Conservation (phyloP, 1,140 invertebrate species). For the Lucilia cuprina region DNA sequence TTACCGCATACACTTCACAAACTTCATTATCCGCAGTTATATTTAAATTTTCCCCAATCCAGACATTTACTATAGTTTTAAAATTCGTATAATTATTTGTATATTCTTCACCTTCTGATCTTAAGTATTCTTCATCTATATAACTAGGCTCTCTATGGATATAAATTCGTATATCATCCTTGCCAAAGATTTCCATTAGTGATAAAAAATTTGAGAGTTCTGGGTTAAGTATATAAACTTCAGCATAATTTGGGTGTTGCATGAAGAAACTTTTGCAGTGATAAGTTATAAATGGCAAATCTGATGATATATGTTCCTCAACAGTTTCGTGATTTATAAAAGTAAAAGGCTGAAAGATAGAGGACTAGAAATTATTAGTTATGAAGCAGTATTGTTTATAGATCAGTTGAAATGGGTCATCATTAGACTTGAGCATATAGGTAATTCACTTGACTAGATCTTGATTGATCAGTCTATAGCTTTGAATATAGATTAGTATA, state of each 20-base stretch:
- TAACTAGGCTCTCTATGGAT: background rate
- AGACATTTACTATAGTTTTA: slow-evolving; percentile 16
- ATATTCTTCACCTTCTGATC: background rate
- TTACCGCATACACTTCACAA: slow-evolving; percentile 5
- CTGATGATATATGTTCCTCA: background rate
- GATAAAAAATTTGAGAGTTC: background rate
- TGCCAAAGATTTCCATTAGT: slow-evolving; percentile 10
- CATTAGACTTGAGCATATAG: too few relatives aligned
- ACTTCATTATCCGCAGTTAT: background rate
- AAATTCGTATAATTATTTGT: background rate
- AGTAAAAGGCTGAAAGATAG: background rate
- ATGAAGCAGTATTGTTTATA: too few relatives aligned
- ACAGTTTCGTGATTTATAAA: background rate
- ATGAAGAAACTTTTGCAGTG: background rate
- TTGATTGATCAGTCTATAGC: too few relatives aligned
- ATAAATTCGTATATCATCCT: slow-evolving; percentile 17
- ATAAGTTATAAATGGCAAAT: background rate
- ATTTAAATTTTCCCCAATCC: background rate
- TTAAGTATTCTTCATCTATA: background rate
- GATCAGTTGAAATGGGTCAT: too few relatives aligned
- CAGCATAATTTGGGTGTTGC: slow-evolving; percentile 35
- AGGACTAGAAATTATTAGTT: background rate
- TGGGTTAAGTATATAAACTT: background rate
- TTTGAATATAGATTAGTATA: too few relatives aligned
- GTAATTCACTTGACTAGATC: too few relatives aligned